Percentiles rank a stretch among this genome's conserved stretches.
Conservation (phyloP, 30 jellyfish, hydroid and myxozoan species). For the Rhopilema esculentum region DNA sequence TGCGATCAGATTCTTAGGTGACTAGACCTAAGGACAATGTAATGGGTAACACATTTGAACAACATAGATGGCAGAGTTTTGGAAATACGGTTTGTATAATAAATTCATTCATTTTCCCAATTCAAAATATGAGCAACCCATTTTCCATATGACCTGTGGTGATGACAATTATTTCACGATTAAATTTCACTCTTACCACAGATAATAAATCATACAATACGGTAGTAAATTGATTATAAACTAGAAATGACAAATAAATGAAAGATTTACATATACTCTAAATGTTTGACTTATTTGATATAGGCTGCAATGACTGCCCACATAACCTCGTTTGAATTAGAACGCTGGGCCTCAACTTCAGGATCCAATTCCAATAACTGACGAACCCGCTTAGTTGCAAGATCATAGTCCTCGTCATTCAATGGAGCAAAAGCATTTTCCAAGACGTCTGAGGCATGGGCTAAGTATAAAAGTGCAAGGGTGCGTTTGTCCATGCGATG, state of each 20-base stretch:
- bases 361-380: conserved; percentile 97
- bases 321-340: conserved; percentile 95
- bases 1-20: no score
- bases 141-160: not conserved
- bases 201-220: not conserved
- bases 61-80: not conserved
- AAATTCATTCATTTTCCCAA: not conserved
- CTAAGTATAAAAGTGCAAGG: conserved; percentile 87
- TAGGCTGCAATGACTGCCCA: conserved; percentile 99
- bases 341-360: conserved; percentile 93
- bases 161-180: not conserved
- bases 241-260: not conserved
- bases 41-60: no score
- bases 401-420: conserved; percentile 97
- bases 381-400: conserved; percentile 96
- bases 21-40: no score
- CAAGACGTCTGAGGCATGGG: conserved; percentile 96
- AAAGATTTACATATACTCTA: conserved; percentile 13
- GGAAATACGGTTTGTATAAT: no score
- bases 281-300: conserved; percentile 52
- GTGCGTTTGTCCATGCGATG: conserved; percentile 98
- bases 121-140: not conserved
- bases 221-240: not conserved
- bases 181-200: not conserved
- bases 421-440: conserved; percentile 99